Conservation (phyloP, 2,888 invertebrate species). For the Ochropleura leucogaster region DNA sequence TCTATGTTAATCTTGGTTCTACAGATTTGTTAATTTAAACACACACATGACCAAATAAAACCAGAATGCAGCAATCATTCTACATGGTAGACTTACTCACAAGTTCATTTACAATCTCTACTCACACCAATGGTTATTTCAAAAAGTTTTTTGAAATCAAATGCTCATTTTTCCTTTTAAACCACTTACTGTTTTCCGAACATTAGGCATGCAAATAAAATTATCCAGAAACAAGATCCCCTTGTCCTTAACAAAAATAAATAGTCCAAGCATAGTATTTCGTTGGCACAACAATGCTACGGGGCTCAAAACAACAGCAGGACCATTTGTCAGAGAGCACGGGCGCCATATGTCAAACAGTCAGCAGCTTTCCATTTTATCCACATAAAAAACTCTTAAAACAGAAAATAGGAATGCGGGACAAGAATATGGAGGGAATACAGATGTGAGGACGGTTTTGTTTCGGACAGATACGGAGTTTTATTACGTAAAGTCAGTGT, state of each 20-base stretch:
- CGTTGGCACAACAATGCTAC: conserved; percentile 42
- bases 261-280: conserved; percentile 39
- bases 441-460: conserved; percentile 31
- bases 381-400: conserved; percentile 62
- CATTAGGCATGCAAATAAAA: conserved; percentile 20
- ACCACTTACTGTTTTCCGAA: neutral
- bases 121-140: neutral
- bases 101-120: neutral
- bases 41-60: too few species aligned
- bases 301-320: conserved; percentile 50
- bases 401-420: conserved; percentile 42
- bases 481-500: conserved; percentile 26
- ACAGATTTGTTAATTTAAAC: neutral
- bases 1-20: neutral
- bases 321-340: conserved; percentile 49
- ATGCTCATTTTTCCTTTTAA: neutral
- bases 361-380: conserved; percentile 60
- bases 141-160: neutral
- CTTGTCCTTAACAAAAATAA: conserved; percentile 27
- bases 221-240: neutral
- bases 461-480: conserved; percentile 7
- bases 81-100: neutral
- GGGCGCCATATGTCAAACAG: conserved; percentile 58
- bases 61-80: neutral
- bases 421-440: conserved; percentile 49